Conservation (phyloP, 2,888 invertebrate genomes). For the Crepidodera aurea region DNA sequence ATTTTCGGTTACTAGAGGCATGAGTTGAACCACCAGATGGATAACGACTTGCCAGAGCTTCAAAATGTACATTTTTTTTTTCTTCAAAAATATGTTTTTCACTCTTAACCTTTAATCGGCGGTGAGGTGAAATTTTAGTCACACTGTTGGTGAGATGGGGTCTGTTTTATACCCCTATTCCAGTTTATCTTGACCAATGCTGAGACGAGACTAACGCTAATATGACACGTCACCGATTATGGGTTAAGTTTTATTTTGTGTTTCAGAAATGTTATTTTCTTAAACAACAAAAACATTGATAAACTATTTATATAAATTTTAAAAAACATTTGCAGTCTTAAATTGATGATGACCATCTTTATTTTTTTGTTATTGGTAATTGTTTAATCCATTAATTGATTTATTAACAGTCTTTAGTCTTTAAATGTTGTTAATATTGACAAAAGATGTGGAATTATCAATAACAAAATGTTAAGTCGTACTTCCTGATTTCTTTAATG, state of each 20-base stretch:
- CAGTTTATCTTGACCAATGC: too few relatives aligned
- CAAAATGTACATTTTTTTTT: slow-evolving; percentile 46
- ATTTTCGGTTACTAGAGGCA: slow-evolving; percentile 49
- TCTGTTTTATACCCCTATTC: too few relatives aligned
- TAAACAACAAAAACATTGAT: slow-evolving; percentile 9
- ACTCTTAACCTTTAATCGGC: slow-evolving; percentile 1
- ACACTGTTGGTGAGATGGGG: too few relatives aligned
- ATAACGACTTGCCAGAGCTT: slow-evolving; percentile 48
- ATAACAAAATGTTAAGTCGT: neutral
- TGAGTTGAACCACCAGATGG: slow-evolving; percentile 48
- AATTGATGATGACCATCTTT: too few relatives aligned
- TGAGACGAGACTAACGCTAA: too few relatives aligned
- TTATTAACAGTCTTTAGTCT: too few relatives aligned
- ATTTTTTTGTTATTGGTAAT: slow-evolving; percentile 8
- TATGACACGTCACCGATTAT: too few relatives aligned
- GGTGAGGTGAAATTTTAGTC: too few relatives aligned
- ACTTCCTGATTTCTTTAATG: slow-evolving; percentile 13
- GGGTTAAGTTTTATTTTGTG: slow-evolving; percentile 37
- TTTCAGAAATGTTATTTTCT: slow-evolving; percentile 37
- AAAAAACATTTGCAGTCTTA: too few relatives aligned
- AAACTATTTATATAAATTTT: too few relatives aligned
- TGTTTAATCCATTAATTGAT: neutral
- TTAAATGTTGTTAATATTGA: too few relatives aligned
- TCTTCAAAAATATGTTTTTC: slow-evolving; percentile 30
- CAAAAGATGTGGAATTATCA: neutral